Evolutionary conservation across 1,140 invertebrate species (phyloP).

Genomic region (Pantala flavescens): DNA sequence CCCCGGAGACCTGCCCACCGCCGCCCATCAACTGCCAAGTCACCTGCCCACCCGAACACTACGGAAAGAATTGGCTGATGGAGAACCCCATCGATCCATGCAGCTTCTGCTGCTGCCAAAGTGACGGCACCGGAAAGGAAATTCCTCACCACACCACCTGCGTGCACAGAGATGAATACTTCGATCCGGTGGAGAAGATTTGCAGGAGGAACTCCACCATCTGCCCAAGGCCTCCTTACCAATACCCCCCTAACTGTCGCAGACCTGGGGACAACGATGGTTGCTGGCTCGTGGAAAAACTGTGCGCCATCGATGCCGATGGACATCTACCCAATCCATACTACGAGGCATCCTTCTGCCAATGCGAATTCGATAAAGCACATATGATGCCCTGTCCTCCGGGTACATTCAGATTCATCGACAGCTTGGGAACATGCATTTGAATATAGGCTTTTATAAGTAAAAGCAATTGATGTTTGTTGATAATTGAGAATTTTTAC

Average conservation of each 20-base stretch:
- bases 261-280: too few species aligned
- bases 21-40: neutral
- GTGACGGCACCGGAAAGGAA: neutral
- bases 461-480: too few species aligned
- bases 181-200: neutral
- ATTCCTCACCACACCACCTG: neutral
- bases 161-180: neutral
- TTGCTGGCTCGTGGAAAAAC: too few species aligned
- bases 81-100: neutral
- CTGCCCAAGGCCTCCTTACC: neutral
- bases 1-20: too few species aligned
- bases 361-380: constrained; percentile 26
- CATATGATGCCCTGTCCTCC: constrained; percentile 19
- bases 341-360: constrained; percentile 30
- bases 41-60: neutral
- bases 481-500: too few species aligned
- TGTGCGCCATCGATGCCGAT: too few species aligned
- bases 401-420: neutral
- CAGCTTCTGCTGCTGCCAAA: neutral
- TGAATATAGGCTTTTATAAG: too few species aligned
- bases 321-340: constrained; percentile 21
- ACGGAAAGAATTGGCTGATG: neutral
- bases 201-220: neutral
- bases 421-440: too few species aligned
- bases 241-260: neutral